phyloP scores from a whole-genome alignment of 2,888 invertebrate species.

The Mylabris sibirica region DNA sequence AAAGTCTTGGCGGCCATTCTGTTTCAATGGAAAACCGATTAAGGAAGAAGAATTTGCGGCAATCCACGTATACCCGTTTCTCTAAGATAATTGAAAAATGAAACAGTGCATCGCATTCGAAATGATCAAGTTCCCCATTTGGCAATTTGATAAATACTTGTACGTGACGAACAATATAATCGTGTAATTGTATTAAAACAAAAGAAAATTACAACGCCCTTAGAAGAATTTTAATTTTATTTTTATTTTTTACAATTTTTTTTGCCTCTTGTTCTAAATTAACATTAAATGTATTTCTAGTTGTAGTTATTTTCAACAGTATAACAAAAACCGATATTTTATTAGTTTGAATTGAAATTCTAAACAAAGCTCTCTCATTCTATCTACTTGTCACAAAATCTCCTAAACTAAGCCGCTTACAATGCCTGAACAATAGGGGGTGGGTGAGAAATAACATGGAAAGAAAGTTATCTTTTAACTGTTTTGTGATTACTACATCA shows the following conservation, averaged over 20 bases:
- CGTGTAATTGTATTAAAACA: constrained; percentile 31
- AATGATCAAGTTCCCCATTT: constrained; percentile 54
- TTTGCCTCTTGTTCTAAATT: neutral
- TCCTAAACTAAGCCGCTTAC: constrained; percentile 34
- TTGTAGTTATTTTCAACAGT: constrained; percentile 9
- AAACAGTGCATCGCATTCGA: constrained; percentile 55
- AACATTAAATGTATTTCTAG: too few species aligned
- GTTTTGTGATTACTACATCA: constrained; percentile 46
- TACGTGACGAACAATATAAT: constrained; percentile 51
- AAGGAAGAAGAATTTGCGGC: constrained; percentile 12
- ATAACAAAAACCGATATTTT: constrained; percentile 40
- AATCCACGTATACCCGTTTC: constrained; percentile 30
- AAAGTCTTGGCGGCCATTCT: constrained; percentile 22
- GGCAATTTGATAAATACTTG: constrained; percentile 55
- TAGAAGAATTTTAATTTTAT: neutral
- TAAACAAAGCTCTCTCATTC: constrained; percentile 35
- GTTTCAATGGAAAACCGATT: constrained; percentile 15
- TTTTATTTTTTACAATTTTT: neutral
- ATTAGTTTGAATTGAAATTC: constrained; percentile 28
- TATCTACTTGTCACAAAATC: constrained; percentile 26
- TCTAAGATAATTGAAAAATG: constrained; percentile 51
- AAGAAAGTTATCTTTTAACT: constrained; percentile 46
- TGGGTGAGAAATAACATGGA: constrained; percentile 19
- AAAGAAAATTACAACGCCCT: neutral
- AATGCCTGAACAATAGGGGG: constrained; percentile 37